Conservation (phyloP, 1,140 invertebrate genomes). For the Drosophila mauritiana region DNA sequence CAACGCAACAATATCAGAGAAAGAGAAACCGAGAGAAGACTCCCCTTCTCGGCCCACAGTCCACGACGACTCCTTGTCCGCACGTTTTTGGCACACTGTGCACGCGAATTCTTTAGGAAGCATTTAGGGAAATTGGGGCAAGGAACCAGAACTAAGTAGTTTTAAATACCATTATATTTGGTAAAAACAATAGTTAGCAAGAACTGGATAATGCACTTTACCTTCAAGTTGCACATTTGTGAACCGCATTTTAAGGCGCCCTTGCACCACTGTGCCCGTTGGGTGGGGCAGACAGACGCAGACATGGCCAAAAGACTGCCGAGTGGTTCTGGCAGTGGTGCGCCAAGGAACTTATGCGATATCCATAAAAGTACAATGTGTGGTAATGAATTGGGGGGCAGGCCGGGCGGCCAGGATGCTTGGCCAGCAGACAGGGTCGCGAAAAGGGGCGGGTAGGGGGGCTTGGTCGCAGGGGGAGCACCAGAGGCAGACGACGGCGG, state of each 20-base stretch:
- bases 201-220: neutral
- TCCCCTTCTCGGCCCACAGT: neutral
- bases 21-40: neutral
- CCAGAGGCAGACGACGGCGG: constrained; percentile 31
- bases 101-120: constrained; percentile 54
- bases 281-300: constrained; percentile 26
- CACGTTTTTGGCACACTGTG: constrained; percentile 48
- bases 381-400: constrained; percentile 45
- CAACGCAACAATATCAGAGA: constrained; percentile 7
- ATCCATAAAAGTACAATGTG: constrained; percentile 61
- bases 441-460: neutral
- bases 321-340: constrained; percentile 10
- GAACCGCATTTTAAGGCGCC: neutral
- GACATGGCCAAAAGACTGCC: constrained; percentile 20
- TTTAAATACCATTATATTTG: neutral
- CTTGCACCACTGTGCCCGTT: constrained; percentile 28
- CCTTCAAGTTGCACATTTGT: neutral
- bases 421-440: constrained; percentile 20
- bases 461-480: neutral
- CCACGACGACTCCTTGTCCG: neutral
- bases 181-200: neutral
- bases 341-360: constrained; percentile 40
- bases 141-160: neutral
- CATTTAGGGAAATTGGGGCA: neutral
- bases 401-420: constrained; percentile 20